Evolutionary conservation across 2,113 vertebrate genomes (phyloP), one percentile per base, ranked within the genome.

Genomic region (Microtus montanus): DNA sequence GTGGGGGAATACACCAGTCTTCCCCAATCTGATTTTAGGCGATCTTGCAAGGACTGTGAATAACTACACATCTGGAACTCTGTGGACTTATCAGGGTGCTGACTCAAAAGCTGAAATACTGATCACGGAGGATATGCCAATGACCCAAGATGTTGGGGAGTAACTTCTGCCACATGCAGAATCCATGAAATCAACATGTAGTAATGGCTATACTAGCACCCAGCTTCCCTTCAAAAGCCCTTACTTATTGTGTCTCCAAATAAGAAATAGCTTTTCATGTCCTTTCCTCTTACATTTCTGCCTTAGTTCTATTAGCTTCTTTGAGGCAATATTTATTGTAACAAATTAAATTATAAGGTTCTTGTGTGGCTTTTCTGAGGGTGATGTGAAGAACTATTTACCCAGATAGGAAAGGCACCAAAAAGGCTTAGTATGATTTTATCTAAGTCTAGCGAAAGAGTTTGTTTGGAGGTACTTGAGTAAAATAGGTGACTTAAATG

Each of bases 1-100:
- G 2, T 28, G 4, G 30, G 26, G 74, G 0, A 1, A 2, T 6
- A 19, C 2, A n/a, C 1, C 38, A n/a, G 6, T 10, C 20, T 95
- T 44, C 28, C 2, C 26, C 44, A 38, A 35, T 30, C 7, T 49
- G n/a, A 15, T 47, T 63, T 1, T 41, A 41, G 14, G 8, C 68
- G 5, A 64, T 22, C 1, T 44, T 41, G 28, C 12, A 90, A 74
- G 12, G 4, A n/a, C 1, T 17, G 3, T 8, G 12, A 33, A 9
- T 79, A 54, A 84, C 22, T 91, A 12, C 54, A 4, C 7, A 17
- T 44, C 22, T 85, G 30, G 54, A 11, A 9, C 77, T 86, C 2
- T 17, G 3, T 71, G 14, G 87, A 38, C 82, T 33, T 44, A 73
- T 41, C 6, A 2, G 2, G 44, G 1, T 38, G 14, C 0, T 0